Conservation (phyloP, 2,888 invertebrate species). For the Cancer borealis region DNA sequence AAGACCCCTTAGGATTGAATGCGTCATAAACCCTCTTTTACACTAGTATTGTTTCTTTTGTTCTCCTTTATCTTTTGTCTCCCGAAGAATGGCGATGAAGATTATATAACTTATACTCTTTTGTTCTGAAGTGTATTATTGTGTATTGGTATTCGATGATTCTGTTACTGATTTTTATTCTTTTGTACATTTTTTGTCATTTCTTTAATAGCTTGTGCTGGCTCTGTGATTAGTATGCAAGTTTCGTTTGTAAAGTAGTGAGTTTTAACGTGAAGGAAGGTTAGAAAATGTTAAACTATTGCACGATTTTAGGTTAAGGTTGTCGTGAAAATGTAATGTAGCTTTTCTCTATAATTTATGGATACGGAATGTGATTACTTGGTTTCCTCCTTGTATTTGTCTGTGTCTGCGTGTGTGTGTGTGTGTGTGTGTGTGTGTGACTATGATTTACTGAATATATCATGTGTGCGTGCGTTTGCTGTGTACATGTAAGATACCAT, state of each 20-base stretch:
- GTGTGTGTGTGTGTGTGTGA: conserved; percentile 21
- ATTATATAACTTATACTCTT: not conserved
- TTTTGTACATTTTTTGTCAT: not conserved
- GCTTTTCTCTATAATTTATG: not conserved
- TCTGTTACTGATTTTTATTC: not conserved
- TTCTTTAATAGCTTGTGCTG: not conserved
- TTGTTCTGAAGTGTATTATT: not conserved
- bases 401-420: conserved; percentile 42
- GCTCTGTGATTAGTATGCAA: not conserved
- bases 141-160: not conserved
- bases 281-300: not conserved
- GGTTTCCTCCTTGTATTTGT: not conserved
- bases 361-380: not conserved
- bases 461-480: conserved; percentile 20
- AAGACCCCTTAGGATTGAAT: not conserved
- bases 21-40: not conserved
- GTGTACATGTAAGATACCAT: conserved; percentile 5
- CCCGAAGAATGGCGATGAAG: not conserved
- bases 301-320: not conserved
- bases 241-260: not conserved
- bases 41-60: too few species aligned
- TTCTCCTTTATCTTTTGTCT: not conserved
- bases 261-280: not conserved
- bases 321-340: not conserved
- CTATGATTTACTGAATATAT: not conserved